A percentile compares a stretch with the other conserved stretches of the same genome.
Evolutionary conservation across 2,888 invertebrate genomes (phyloP).

Genomic region (Germaria angustata): DNA sequence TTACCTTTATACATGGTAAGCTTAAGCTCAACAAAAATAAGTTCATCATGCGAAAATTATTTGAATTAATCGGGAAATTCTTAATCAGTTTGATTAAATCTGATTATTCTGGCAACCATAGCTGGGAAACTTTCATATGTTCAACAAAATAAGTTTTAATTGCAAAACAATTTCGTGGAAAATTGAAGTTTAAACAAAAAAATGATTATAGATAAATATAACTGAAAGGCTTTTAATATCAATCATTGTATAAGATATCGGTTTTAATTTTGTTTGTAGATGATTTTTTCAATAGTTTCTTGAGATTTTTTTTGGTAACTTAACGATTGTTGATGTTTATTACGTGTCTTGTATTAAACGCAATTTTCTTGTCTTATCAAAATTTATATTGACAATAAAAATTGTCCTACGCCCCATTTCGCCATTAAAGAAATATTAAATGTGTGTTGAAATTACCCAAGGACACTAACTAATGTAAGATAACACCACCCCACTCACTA

Average conservation of each 20-base stretch:
- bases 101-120: too few species aligned
- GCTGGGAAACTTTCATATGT: too few species aligned
- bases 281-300: neutral
- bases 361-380: slow-evolving; percentile 65
- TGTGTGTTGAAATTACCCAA: slow-evolving; percentile 50
- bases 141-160: neutral
- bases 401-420: slow-evolving; percentile 42
- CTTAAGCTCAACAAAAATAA: too few species aligned
- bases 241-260: slow-evolving; percentile 16
- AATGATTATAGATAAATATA: neutral
- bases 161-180: neutral
- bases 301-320: neutral
- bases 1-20: too few species aligned
- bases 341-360: slow-evolving; percentile 60
- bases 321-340: slow-evolving; percentile 67
- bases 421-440: slow-evolving; percentile 60
- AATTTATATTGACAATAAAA: slow-evolving; percentile 68
- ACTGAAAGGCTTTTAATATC: neutral
- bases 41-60: too few species aligned
- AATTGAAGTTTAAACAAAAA: neutral
- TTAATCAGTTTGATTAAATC: too few species aligned
- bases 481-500: slow-evolving; percentile 30
- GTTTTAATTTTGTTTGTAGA: neutral
- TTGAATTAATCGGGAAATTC: too few species aligned
- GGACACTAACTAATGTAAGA: slow-evolving; percentile 32